Conservation (phyloP, 2,113 vertebrate species). For the Chrysemys picta region DNA sequence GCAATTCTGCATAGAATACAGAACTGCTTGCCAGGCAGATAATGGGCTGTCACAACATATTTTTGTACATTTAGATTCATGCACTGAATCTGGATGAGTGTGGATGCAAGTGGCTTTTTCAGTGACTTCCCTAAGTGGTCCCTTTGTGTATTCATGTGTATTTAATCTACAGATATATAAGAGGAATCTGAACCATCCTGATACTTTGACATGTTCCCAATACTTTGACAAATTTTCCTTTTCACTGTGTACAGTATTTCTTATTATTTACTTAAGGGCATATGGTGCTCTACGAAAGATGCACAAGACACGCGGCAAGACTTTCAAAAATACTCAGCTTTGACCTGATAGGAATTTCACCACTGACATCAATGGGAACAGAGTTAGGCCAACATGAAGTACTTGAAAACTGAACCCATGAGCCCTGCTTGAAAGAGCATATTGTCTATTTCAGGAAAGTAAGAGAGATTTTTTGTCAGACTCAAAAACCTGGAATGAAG, state of each 20-base stretch:
- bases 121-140: background rate
- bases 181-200: background rate
- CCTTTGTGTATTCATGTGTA: background rate
- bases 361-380: background rate
- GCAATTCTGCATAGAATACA: background rate
- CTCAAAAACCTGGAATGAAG: background rate
- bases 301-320: background rate
- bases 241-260: background rate
- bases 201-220: background rate
- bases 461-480: background rate
- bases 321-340: background rate
- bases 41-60: background rate
- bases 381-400: background rate
- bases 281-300: background rate
- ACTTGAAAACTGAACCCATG: background rate
- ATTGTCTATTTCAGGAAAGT: background rate
- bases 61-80: background rate
- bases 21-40: background rate
- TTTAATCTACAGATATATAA: background rate
- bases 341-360: background rate
- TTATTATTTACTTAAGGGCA: background rate
- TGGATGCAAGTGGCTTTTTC: background rate
- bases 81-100: background rate
- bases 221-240: background rate
- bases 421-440: background rate